These are phyloP conservation scores for Tamandua tetradactyla DNA, from an alignment of 2,797 vertebrate genomes.

Conservation along the genomic window DNA sequence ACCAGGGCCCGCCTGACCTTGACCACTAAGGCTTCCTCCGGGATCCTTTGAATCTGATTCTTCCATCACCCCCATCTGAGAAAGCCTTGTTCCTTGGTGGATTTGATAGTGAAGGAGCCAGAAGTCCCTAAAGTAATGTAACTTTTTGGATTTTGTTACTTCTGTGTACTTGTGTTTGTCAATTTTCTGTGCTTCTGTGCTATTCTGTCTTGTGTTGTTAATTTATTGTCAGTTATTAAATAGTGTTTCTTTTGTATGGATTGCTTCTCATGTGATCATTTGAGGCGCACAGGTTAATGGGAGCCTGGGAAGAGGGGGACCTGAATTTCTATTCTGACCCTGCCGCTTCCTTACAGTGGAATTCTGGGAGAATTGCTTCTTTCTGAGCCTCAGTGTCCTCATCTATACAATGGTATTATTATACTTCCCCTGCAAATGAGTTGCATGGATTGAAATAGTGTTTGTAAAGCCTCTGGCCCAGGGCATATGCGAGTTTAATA, in stretches of 20 bases:
- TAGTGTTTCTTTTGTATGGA: not conserved
- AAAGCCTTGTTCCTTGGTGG: not conserved
- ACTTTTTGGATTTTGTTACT: not conserved
- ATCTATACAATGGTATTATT: too few species aligned
- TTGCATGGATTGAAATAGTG: not conserved
- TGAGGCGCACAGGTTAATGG: not conserved
- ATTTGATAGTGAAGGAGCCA: not conserved
- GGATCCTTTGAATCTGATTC: not conserved
- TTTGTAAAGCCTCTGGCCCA: not conserved
- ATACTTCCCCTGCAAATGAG: not conserved
- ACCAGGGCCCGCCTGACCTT: not conserved
- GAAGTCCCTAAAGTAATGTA: too few species aligned
- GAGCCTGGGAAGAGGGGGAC: not conserved
- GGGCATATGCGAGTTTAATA: not conserved
- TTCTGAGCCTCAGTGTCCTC: too few species aligned
- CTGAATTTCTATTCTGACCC: not conserved
- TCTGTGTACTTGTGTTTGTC: not conserved
- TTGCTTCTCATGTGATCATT: not conserved
- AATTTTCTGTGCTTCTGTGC: not conserved
- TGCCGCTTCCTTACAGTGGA: not conserved
- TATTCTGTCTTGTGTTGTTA: not conserved
- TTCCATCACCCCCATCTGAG: rapidly evolving
- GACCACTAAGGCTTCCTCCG: rapidly evolving
- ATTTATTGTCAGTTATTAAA: not conserved
- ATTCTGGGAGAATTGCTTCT: not conserved